These are phyloP conservation scores for Nomada ruficornis DNA, from an alignment of 2,888 invertebrate genomes.

Conservation along the genomic window DNA sequence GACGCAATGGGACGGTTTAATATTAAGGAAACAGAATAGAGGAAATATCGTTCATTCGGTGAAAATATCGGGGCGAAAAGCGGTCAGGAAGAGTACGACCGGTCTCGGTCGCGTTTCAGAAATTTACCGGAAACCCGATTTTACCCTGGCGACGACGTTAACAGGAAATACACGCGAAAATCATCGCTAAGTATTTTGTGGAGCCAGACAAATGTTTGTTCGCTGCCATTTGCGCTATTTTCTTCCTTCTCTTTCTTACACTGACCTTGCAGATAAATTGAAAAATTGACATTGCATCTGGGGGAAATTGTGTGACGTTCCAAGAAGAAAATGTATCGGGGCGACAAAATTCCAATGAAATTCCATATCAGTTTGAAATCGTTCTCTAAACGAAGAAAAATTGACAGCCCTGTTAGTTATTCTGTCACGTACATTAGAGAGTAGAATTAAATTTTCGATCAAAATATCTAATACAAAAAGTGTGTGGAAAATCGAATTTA, in stretches of 20 bases:
- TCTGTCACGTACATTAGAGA: no score
- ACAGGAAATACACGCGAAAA: conserved; percentile 37
- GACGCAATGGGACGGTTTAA: conserved; percentile 18
- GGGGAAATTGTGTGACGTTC: no score
- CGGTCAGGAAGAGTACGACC: neutral
- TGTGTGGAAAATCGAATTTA: no score
- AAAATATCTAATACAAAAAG: no score
- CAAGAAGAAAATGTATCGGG: no score
- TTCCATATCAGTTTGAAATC: no score
- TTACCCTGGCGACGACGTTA: conserved; percentile 2
- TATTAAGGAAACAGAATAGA: neutral
- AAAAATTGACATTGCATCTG: neutral
- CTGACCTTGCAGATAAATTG: no score
- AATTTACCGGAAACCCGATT: conserved; percentile 40
- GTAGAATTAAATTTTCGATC: no score
- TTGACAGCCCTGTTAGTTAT: no score
- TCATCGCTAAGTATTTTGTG: conserved; percentile 12
- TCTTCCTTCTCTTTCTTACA: neutral
- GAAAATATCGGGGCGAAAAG: conserved; percentile 1
- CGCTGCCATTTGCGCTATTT: neutral
- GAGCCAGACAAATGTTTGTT: conserved; percentile 1
- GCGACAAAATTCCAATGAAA: no score
- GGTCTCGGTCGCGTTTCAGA: conserved; percentile 37
- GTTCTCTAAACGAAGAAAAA: no score
- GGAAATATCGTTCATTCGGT: neutral